Percentiles rank a stretch among this genome's conserved stretches.
These are phyloP conservation scores for Alca torda DNA, from an alignment of 2,797 vertebrate genomes.

Conservation along the genomic window DNA sequence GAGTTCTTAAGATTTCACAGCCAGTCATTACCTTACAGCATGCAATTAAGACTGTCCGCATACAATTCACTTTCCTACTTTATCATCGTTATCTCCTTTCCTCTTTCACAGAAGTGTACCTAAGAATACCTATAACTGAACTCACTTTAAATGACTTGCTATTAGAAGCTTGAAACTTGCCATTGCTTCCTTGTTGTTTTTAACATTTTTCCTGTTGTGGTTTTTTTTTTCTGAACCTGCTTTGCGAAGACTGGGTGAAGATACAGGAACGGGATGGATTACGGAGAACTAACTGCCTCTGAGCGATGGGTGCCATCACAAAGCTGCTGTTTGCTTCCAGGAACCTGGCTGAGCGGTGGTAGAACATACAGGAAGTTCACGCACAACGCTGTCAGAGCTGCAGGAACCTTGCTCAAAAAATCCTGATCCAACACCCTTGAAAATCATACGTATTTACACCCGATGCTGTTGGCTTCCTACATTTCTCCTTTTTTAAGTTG, in stretches of 20 bases:
- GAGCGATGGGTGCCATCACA: neutral
- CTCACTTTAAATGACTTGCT: neutral
- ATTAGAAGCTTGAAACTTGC: neutral
- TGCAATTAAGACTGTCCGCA: constrained; percentile 26
- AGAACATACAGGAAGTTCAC: neutral
- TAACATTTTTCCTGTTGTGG: neutral
- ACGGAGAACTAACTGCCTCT: neutral
- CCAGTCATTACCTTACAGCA: constrained; percentile 12
- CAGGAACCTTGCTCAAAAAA: neutral
- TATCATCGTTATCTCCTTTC: neutral
- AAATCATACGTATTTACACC: neutral
- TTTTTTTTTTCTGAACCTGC: neutral
- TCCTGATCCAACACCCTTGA: neutral
- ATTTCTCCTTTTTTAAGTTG: neutral
- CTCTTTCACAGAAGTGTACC: neutral
- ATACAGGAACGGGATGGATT: neutral
- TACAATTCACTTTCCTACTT: neutral
- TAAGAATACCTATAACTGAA: neutral
- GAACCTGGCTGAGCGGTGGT: neutral
- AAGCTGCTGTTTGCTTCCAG: neutral
- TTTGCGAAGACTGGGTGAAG: neutral
- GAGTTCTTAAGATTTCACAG: constrained; percentile 1
- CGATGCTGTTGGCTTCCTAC: neutral
- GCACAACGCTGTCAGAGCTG: neutral
- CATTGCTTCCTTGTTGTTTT: neutral